Evolutionary conservation across 2,797 vertebrate genomes (phyloP).

Genomic region (Sebastolobus alascanus): DNA sequence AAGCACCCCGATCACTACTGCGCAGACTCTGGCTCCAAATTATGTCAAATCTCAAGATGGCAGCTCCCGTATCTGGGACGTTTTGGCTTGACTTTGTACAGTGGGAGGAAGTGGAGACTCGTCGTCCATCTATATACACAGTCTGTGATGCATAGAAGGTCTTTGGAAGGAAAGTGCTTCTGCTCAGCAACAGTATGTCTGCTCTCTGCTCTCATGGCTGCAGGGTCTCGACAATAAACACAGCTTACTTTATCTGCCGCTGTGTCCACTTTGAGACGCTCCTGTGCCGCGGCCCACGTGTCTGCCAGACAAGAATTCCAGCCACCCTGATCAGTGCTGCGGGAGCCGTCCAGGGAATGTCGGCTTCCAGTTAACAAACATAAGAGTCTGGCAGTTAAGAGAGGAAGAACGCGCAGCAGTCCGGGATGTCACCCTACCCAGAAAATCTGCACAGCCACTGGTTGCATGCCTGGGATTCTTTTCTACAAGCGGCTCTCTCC

Average conservation of each 20-base stretch:
- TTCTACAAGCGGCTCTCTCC: constrained; percentile 62
- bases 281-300: constrained; percentile 52
- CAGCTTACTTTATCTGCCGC: constrained; percentile 40
- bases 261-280: constrained; percentile 54
- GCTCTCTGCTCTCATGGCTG: neutral
- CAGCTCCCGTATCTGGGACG: too few relatives aligned
- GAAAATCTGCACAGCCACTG: constrained; percentile 60
- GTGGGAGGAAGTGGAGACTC: too few relatives aligned
- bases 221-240: constrained; percentile 43
- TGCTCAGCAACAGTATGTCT: constrained; percentile 8
- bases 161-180: constrained; percentile 4
- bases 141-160: neutral
- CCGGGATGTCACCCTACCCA: constrained; percentile 67
- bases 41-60: too few relatives aligned
- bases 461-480: constrained; percentile 79
- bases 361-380: constrained; percentile 68
- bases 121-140: too few relatives aligned
- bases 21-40: too few relatives aligned
- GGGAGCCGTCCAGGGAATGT: constrained; percentile 58
- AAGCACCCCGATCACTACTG: too few relatives aligned
- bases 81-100: too few relatives aligned
- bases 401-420: constrained; percentile 40
- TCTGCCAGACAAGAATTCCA: constrained; percentile 58
- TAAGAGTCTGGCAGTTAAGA: constrained; percentile 53
- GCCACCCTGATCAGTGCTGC: constrained; percentile 43